A percentile compares a stretch with the other conserved stretches of the same genome.
Evolutionary conservation across 2,888 invertebrate species (phyloP).

Genomic region (Oligia latruncula): DNA sequence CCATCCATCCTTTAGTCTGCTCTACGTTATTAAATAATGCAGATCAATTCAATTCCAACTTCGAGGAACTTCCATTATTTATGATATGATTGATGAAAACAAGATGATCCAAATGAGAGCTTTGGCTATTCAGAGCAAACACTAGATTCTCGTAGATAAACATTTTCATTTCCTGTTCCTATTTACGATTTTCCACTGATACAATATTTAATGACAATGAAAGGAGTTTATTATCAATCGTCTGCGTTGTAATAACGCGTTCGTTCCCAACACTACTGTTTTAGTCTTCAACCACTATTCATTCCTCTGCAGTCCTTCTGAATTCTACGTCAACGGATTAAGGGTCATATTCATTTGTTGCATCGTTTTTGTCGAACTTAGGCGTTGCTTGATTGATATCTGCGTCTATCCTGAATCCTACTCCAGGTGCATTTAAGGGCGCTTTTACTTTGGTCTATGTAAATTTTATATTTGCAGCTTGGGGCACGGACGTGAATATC

Average conservation of each 20-base stretch:
- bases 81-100: conserved; percentile 33
- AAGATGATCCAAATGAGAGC: conserved; percentile 24
- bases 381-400: conserved; percentile 38
- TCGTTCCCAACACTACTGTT: conserved; percentile 58
- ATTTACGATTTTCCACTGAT: conserved; percentile 51
- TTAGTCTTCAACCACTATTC: conserved; percentile 19
- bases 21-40: conserved; percentile 4
- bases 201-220: conserved; percentile 55
- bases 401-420: conserved; percentile 57
- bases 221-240: conserved; percentile 75
- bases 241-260: conserved; percentile 74
- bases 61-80: conserved; percentile 28
- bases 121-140: conserved; percentile 34
- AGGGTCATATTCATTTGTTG: conserved; percentile 29
- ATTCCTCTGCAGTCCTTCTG: conserved; percentile 24
- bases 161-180: conserved; percentile 45
- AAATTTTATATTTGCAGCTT: conserved; percentile 50
- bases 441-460: conserved; percentile 57
- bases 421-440: conserved; percentile 57
- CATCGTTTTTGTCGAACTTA: conserved; percentile 11
- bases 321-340: conserved; percentile 42
- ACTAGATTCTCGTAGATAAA: conserved; percentile 37
- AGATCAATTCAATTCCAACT: conserved; percentile 7
- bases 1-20: not conserved
- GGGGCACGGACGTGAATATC: conserved; percentile 84